phyloP scores from a whole-genome alignment of 2,797 vertebrate genomes.

The Acrossocheilus wenchowensis region DNA sequence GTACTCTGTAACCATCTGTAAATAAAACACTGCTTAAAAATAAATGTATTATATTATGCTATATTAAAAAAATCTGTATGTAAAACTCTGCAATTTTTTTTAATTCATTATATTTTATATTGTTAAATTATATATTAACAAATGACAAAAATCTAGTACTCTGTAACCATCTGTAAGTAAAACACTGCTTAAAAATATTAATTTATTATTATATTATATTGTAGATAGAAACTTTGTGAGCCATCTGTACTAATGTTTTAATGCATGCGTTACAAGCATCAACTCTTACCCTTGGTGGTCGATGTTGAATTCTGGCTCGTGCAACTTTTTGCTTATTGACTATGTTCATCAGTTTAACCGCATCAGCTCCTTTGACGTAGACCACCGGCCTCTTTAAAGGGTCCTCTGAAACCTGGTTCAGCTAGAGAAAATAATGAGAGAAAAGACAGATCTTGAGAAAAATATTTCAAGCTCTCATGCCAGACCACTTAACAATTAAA shows the following conservation, averaged over 20 bases:
- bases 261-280: not conserved
- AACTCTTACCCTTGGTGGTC: constrained; percentile 89
- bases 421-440: constrained; percentile 69
- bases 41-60: too few species aligned
- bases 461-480: not conserved
- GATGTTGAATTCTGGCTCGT: constrained; percentile 94
- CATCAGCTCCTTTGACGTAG: constrained; percentile 97
- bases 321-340: constrained; percentile 99
- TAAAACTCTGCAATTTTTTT: not conserved
- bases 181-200: not conserved
- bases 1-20: not conserved
- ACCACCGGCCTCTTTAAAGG: constrained; percentile 96
- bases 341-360: constrained; percentile 97
- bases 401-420: constrained; percentile 93
- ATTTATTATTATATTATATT: not conserved
- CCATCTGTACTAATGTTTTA: not conserved
- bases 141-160: too few species aligned
- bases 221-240: not conserved
- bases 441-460: not conserved
- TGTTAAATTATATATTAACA: too few species aligned
- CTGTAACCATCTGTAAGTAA: not conserved
- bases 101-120: not conserved
- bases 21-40: not conserved
- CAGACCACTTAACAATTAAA: constrained; percentile 3
- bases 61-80: not conserved